Percentiles rank a stretch among this genome's conserved stretches.
These are phyloP conservation scores for Aulostomus chinensis DNA, from an alignment of 2,797 vertebrate species.

Conservation along the genomic window DNA sequence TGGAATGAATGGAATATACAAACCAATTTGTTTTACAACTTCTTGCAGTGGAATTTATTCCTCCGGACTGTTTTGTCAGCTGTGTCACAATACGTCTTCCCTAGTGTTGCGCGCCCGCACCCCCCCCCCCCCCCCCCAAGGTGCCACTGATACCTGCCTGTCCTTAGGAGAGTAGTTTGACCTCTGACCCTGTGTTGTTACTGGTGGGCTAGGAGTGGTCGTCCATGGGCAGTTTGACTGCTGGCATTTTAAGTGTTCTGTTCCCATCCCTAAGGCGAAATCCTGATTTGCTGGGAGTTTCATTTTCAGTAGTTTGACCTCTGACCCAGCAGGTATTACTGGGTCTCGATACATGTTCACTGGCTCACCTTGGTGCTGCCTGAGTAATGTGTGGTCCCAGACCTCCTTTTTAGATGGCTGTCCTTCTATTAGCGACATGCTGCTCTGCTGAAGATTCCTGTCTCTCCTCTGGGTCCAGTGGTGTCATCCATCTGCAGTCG, in stretches of 20 bases:
- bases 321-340: constrained; percentile 34
- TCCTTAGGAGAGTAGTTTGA: constrained; percentile 60
- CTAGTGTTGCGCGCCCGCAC: no score
- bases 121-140: no score
- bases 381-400: constrained; percentile 37
- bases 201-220: constrained; percentile 57
- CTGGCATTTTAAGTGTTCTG: constrained; percentile 71
- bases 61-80: constrained; percentile 52
- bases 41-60: constrained; percentile 16
- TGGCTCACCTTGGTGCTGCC: constrained; percentile 32
- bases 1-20: no score
- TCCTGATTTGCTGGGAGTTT: constrained; percentile 57
- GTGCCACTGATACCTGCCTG: constrained; percentile 48
- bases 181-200: constrained; percentile 62
- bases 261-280: constrained; percentile 62
- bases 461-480: background rate
- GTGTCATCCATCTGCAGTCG: background rate
- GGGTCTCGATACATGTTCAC: constrained; percentile 12
- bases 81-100: constrained; percentile 34
- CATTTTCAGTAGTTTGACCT: constrained; percentile 69
- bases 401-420: constrained; percentile 3
- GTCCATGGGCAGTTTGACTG: constrained; percentile 64
- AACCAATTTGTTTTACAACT: constrained; percentile 15
- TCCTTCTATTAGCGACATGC: constrained; percentile 6
- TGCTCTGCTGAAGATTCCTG: constrained; percentile 10